phyloP scores from a whole-genome alignment of 2,113 vertebrate genomes.

The Chiloscyllium plagiosum region DNA sequence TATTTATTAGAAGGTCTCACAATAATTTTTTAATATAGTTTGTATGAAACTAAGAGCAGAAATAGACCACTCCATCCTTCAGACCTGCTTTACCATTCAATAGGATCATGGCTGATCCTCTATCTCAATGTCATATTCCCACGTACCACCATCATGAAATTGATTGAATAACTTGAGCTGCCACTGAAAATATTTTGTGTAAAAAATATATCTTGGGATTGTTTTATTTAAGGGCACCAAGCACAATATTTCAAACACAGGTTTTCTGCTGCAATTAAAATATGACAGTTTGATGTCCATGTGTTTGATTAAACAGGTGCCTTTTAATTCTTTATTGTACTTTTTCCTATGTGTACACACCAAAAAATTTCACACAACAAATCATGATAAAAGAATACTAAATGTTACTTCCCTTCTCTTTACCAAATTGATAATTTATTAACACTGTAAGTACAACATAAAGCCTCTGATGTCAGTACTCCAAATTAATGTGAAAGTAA shows the following conservation, averaged over 20 bases:
- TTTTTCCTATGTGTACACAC: neutral
- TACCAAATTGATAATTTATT: neutral
- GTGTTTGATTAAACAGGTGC: neutral
- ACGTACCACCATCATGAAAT: neutral
- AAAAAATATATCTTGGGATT: neutral
- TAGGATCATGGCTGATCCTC: too few species aligned
- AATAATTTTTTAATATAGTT: too few species aligned
- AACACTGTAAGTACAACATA: neutral
- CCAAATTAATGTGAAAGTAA: neutral
- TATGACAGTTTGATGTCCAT: neutral
- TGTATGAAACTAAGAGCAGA: too few species aligned
- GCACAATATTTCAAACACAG: neutral
- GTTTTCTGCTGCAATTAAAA: neutral
- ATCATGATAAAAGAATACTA: neutral
- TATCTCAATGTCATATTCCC: too few species aligned
- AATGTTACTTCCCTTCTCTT: neutral
- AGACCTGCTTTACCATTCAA: too few species aligned
- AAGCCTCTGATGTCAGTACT: neutral
- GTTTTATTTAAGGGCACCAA: neutral
- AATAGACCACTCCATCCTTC: too few species aligned
- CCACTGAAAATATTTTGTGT: neutral
- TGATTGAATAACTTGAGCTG: neutral
- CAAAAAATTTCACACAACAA: neutral
- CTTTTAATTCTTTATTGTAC: neutral
- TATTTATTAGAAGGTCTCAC: too few species aligned